These are phyloP conservation scores for roundworm (Caenorhabditis elegans) DNA, from an alignment of 1,140 invertebrate genomes.

Conservation along the genomic window DNA sequence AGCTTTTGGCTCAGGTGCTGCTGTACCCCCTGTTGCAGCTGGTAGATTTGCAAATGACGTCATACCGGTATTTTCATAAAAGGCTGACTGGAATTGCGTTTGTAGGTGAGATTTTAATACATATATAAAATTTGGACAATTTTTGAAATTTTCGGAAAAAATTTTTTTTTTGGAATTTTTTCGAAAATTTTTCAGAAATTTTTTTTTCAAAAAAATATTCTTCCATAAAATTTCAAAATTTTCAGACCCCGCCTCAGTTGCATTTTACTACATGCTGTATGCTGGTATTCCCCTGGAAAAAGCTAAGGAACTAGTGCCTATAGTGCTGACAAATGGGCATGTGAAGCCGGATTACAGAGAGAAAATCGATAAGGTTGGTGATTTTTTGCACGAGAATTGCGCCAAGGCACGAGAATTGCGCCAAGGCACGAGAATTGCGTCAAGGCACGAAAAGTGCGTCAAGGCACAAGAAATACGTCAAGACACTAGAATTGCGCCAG, in stretches of 20 bases:
- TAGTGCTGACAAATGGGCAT: constrained; percentile 31
- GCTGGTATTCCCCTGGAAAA: constrained; percentile 38
- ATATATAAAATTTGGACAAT: too few species aligned
- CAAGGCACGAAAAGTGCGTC: too few species aligned
- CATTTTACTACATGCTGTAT: constrained; percentile 48
- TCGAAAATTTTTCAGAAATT: neutral
- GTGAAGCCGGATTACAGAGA: neutral
- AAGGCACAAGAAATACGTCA: too few species aligned
- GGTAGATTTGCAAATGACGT: constrained; percentile 41
- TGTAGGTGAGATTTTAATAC: constrained; percentile 44
- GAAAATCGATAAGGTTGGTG: constrained; percentile 29
- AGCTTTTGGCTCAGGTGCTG: constrained; percentile 31
- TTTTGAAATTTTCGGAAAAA: neutral
- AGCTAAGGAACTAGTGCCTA: neutral
- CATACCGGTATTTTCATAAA: constrained; percentile 41
- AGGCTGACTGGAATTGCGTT: constrained; percentile 39
- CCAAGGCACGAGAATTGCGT: too few species aligned
- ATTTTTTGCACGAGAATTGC: neutral
- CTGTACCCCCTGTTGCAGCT: constrained; percentile 46
- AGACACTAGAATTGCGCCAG: too few species aligned
- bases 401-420: too few species aligned
- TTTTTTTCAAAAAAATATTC: neutral
- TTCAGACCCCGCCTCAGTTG: constrained; percentile 47
- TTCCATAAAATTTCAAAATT: neutral
- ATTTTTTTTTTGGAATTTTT: too few species aligned